Conservation (phyloP, 1,140 invertebrate species). For the Eciton burchellii region DNA sequence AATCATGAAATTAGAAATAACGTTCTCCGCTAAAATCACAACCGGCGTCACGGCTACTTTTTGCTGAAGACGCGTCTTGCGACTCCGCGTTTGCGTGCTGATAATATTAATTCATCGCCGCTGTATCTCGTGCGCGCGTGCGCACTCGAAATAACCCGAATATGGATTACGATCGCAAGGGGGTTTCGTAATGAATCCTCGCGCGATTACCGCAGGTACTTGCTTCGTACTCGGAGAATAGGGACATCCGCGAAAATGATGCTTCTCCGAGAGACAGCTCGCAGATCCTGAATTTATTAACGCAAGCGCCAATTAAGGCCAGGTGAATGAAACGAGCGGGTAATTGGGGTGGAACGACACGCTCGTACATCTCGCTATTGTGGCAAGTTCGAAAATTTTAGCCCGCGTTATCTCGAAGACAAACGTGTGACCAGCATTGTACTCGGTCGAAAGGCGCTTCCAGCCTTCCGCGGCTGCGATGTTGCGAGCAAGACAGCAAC, state of each 20-base stretch:
- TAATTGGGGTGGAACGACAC: neutral
- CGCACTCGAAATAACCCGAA: constrained; percentile 19
- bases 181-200: constrained; percentile 26
- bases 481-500: constrained; percentile 53
- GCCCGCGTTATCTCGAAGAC: constrained; percentile 3
- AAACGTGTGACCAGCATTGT: constrained; percentile 59
- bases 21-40: constrained; percentile 20
- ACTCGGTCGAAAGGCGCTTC: constrained; percentile 58
- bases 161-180: constrained; percentile 9
- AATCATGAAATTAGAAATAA: constrained; percentile 37
- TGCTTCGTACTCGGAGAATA: too few relatives aligned
- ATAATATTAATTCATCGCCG: constrained; percentile 28
- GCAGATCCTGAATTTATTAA: too few relatives aligned
- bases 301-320: too few relatives aligned
- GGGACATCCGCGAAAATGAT: too few relatives aligned
- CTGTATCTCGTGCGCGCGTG: neutral
- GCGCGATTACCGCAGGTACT: too few relatives aligned
- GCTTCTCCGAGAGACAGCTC: too few relatives aligned
- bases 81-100: neutral
- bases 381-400: constrained; percentile 21
- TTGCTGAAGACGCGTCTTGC: neutral
- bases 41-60: neutral
- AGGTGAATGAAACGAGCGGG: neutral
- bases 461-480: constrained; percentile 45
- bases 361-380: neutral